phyloP scores from a whole-genome alignment of 2,888 invertebrate species.

The Diarsia dahlii region DNA sequence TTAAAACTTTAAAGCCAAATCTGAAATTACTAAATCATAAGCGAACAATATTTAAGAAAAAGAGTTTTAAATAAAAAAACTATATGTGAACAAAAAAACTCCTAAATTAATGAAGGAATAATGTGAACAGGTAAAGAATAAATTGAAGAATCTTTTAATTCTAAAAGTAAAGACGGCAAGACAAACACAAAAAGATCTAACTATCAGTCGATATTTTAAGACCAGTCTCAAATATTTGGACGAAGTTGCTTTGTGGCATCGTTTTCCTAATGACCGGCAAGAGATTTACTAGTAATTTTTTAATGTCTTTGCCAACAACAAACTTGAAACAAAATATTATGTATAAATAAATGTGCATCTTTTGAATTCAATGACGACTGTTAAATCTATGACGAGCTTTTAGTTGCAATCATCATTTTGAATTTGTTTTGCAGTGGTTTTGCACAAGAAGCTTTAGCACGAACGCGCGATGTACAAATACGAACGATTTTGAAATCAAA shows the following conservation, averaged over 20 bases:
- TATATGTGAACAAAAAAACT: not conserved
- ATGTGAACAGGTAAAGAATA: not conserved
- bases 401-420: conserved; percentile 3
- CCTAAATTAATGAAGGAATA: not conserved
- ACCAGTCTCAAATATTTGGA: conserved; percentile 1
- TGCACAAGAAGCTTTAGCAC: not conserved
- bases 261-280: conserved; percentile 8
- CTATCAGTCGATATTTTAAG: not conserved
- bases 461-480: not conserved
- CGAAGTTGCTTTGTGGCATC: not conserved
- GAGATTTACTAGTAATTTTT: too few relatives aligned
- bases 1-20: not conserved
- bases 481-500: not conserved
- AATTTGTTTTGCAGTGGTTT: conserved; percentile 30
- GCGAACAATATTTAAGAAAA: not conserved
- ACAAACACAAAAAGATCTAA: conserved; percentile 16
- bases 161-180: not conserved
- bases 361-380: conserved; percentile 24
- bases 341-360: conserved; percentile 8
- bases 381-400: conserved; percentile 27
- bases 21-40: not conserved
- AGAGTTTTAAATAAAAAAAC: too few relatives aligned
- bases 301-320: not conserved
- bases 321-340: conserved; percentile 19
- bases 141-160: not conserved